Evolutionary conservation across 1,140 invertebrate species (phyloP).

Genomic region (Chymomyza costata): DNA sequence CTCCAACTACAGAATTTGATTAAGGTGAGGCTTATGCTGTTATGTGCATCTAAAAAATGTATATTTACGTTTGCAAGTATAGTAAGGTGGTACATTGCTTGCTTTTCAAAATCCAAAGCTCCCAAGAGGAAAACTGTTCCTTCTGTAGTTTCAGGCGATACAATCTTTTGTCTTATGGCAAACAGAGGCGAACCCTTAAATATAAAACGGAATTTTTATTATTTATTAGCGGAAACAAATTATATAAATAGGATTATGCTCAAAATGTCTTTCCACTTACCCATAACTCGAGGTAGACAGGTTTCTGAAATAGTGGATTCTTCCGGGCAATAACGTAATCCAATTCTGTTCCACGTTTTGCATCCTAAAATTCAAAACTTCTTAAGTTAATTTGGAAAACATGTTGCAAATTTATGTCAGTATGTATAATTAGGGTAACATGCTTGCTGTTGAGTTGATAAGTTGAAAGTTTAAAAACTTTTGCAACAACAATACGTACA

Average conservation of each 20-base stretch:
- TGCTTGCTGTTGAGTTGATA: no score
- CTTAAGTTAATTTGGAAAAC: no score
- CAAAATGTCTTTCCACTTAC: constrained; percentile 60
- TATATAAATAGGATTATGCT: no score
- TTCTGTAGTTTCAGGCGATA: constrained; percentile 83
- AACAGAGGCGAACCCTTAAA: constrained; percentile 81
- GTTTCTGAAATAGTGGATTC: constrained; percentile 84
- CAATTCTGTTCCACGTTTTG: constrained; percentile 86
- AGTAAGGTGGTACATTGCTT: constrained; percentile 88
- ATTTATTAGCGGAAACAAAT: no score
- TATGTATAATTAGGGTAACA: constrained; percentile 15
- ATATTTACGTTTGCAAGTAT: constrained; percentile 87
- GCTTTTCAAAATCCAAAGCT: constrained; percentile 88
- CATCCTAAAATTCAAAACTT: no score
- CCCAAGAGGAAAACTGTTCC: constrained; percentile 85
- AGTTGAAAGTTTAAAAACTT: no score
- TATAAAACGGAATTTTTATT: not conserved
- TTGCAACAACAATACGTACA: no score
- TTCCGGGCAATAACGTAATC: constrained; percentile 87
- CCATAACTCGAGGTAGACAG: constrained; percentile 87
- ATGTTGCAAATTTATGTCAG: constrained; percentile 10
- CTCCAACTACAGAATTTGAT: no score
- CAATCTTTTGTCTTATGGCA: constrained; percentile 85
- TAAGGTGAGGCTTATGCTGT: no score
- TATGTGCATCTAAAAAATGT: no score